Percentiles rank a stretch among this genome's conserved stretches.
These are phyloP conservation scores for Nymphalis polychloros DNA, from an alignment of 2,888 invertebrate genomes.

Conservation along the genomic window DNA sequence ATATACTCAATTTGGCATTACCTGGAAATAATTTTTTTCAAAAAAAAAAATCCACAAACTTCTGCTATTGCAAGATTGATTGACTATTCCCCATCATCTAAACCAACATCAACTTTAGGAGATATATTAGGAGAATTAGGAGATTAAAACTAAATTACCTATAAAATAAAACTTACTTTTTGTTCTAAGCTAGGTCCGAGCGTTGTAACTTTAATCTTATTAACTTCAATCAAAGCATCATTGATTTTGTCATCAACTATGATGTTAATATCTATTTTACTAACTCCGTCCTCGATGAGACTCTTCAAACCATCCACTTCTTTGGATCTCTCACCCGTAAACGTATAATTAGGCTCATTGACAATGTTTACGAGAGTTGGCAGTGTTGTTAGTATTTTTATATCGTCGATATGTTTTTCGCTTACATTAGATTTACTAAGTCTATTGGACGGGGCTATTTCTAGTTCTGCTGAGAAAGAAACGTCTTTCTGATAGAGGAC, in stretches of 20 bases:
- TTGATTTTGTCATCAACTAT: constrained; percentile 62
- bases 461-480: constrained; percentile 88
- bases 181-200: constrained; percentile 85
- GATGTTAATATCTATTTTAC: constrained; percentile 69
- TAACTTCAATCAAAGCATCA: constrained; percentile 48
- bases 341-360: constrained; percentile 58
- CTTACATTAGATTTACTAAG: constrained; percentile 66
- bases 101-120: no score
- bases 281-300: constrained; percentile 73
- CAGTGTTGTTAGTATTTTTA: constrained; percentile 52
- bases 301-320: constrained; percentile 69
- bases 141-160: background rate
- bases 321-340: constrained; percentile 69
- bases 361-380: constrained; percentile 40
- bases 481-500: constrained; percentile 90
- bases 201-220: constrained; percentile 70
- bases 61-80: no score
- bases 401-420: constrained; percentile 61
- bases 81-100: no score
- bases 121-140: no score
- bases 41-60: no score
- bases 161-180: constrained; percentile 67
- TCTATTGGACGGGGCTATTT: constrained; percentile 79
- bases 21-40: no score
- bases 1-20: no score